Percentiles rank a stretch among this genome's conserved stretches.
Evolutionary conservation across 2,888 invertebrate genomes (phyloP).

Genomic region (Tyria jacobaeae): DNA sequence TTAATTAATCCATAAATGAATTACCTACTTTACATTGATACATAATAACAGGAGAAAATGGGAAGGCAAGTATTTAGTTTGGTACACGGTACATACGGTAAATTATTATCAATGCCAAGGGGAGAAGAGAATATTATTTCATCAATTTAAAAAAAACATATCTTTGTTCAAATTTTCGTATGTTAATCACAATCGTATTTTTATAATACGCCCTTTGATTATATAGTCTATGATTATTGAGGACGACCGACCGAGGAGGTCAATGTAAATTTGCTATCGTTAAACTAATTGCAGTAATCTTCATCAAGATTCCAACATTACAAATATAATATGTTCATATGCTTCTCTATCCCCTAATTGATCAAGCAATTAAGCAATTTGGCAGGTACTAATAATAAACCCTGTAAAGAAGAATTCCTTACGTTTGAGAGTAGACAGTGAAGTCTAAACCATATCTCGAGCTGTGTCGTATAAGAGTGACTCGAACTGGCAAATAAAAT

Average conservation of each 20-base stretch:
- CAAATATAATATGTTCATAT: constrained; percentile 9
- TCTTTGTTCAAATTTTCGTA: not conserved
- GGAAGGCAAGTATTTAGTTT: no score
- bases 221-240: not conserved
- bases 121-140: no score
- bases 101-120: no score
- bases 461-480: no score
- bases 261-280: constrained; percentile 18
- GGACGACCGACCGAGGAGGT: not conserved
- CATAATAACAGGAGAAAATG: no score
- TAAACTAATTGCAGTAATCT: constrained; percentile 16
- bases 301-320: constrained; percentile 13
- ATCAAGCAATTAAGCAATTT: not conserved
- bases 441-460: no score
- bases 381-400: not conserved
- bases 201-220: not conserved
- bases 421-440: no score
- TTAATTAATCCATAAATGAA: no score
- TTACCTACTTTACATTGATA: no score
- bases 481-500: no score
- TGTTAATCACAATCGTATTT: not conserved
- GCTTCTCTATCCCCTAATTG: constrained; percentile 1
- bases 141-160: not conserved
- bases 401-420: not conserved
- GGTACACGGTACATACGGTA: no score